Evolutionary conservation across 92 coral and sea anemone genomes (phyloP), one percentile per base, ranked within the genome.

Genomic region (Palythoa heliodiscus): DNA sequence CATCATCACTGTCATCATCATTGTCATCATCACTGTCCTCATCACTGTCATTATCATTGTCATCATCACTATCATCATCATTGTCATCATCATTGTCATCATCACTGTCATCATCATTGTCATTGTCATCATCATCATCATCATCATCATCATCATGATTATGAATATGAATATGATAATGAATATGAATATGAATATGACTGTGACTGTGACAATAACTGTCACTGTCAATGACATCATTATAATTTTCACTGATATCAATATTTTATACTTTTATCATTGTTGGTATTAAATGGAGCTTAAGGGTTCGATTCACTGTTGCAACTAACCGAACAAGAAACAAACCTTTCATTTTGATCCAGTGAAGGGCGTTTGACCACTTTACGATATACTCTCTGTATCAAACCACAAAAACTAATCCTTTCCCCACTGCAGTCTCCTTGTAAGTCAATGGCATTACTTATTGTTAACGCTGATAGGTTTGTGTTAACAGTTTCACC

Each of bases 351-450:
- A 29, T 57, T 58, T 10, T 15, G 64, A 50, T 43, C 78, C 17
- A 85, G 70, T 39, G 78, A 76, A n/a, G 91, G 50, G 48, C 71
- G 52, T 58, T 77, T 74, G 35, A 88, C 87, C 82, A 89, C 87
- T 88, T 84, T 94, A 60, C 92, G 82, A 75, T 94, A 94, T 11
- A 90, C 89, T 64, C 98, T 83, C 82, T 94, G 98, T 19, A 94
- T 53, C 70, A 87, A 53, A 60, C 92, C 92, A 76, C 82, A 85
- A 68, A 94, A 90, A 19, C 87, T 90, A 16, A 92, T 89, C 7
- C 48, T 23, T 60, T 85, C 95, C 63, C 95, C 98, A 83, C 98
- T 90, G 71, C 85, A 94, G 11, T 93, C 89, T 84, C 98, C 98
- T 79, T 89, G 88, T 61, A 87, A 72, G 53, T 92, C 95, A 54